These are phyloP conservation scores for Procambarus clarkii DNA, from an alignment of 1,140 invertebrate species.

Conservation along the genomic window DNA sequence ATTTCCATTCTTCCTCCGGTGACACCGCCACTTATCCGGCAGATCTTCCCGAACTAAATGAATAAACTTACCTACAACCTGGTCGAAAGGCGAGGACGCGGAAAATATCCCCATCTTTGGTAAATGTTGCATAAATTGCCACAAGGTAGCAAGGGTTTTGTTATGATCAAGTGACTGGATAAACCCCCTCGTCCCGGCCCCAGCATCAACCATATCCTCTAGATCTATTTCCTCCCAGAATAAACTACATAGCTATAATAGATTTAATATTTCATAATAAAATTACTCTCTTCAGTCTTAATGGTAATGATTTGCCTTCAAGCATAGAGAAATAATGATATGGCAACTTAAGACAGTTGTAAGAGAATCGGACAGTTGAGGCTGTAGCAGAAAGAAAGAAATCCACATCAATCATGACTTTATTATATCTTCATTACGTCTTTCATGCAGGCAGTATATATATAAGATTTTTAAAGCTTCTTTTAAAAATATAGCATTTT, in stretches of 20 bases:
- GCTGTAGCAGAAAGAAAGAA: background rate
- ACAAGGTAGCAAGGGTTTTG: constrained; percentile 25
- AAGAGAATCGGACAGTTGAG: background rate
- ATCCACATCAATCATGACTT: background rate
- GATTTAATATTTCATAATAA: no score
- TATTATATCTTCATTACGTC: background rate
- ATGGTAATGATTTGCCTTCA: no score
- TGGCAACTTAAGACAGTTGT: background rate
- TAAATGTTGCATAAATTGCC: constrained; percentile 24
- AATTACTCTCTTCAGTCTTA: no score
- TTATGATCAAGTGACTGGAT: constrained; percentile 60
- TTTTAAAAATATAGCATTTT: no score
- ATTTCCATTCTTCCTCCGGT: no score
- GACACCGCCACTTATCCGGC: no score
- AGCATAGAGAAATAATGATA: background rate
- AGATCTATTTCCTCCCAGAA: no score
- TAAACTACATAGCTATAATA: no score
- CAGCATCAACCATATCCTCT: no score
- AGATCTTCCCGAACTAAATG: no score
- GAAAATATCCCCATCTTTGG: constrained; percentile 57
- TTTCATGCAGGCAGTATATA: no score
- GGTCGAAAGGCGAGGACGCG: constrained; percentile 58
- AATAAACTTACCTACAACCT: constrained; percentile 44
- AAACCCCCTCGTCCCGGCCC: background rate
- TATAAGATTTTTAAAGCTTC: no score